A percentile compares a stretch with the other conserved stretches of the same genome.
phyloP scores from a whole-genome alignment of 92 coral and sea anemone species.

The Montipora capitata region DNA sequence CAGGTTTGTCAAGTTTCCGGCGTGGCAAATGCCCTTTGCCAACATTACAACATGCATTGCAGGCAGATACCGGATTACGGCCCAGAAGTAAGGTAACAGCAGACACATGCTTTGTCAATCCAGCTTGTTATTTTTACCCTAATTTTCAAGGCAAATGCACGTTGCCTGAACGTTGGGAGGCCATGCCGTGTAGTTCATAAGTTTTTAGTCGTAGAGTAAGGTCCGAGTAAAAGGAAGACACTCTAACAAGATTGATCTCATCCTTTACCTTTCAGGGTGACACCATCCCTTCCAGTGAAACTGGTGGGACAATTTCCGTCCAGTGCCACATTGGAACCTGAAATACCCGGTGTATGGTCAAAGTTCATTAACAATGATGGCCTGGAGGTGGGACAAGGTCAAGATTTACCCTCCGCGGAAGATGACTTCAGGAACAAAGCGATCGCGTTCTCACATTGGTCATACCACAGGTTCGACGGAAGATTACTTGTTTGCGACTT shows the following conservation, averaged over 20 bases:
- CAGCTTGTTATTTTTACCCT: too few relatives aligned
- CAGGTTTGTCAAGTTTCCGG: background rate
- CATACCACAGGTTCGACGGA: slow-evolving; percentile 6
- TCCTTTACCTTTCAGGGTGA: background rate
- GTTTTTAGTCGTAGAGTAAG: too few relatives aligned
- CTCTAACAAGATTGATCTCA: too few relatives aligned
- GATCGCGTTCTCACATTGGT: slow-evolving; percentile 14
- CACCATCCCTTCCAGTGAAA: background rate
- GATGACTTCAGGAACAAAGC: background rate
- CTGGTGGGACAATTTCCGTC: slow-evolving; percentile 16
- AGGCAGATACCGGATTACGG: background rate
- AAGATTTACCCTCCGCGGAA: background rate
- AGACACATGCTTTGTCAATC: too few relatives aligned
- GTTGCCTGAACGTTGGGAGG: too few relatives aligned
- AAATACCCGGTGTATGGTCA: background rate
- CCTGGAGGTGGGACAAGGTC: background rate
- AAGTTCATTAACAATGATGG: background rate
- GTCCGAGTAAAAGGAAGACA: too few relatives aligned
- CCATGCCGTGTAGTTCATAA: too few relatives aligned
- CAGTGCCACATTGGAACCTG: background rate
- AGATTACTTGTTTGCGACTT: slow-evolving; percentile 18
- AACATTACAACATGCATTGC: background rate
- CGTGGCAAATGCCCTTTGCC: slow-evolving; percentile 5
- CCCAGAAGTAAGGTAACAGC: background rate
- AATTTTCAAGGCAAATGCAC: too few relatives aligned